A percentile compares a stretch with the other conserved stretches of the same genome.
phyloP scores from a whole-genome alignment of 2,797 vertebrate species.

The Buphagus erythrorhynchus region DNA sequence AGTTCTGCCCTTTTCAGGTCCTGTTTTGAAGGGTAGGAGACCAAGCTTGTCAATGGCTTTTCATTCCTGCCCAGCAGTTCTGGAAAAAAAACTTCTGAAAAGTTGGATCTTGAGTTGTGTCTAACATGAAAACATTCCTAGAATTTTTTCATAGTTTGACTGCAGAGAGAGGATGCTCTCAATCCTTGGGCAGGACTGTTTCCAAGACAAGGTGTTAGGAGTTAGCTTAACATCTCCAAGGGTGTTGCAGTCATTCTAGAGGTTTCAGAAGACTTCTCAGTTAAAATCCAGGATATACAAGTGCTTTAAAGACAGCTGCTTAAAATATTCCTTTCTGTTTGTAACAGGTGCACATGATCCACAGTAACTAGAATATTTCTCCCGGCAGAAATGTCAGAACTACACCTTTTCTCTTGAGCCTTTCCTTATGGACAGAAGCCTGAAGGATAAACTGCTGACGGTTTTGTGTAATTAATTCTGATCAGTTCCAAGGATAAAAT shows the following conservation, averaged over 20 bases:
- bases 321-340: not conserved
- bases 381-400: not conserved
- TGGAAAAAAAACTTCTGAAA: not conserved
- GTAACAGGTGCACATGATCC: not conserved
- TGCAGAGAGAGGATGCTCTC: not conserved
- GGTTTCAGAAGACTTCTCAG: not conserved
- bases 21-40: not conserved
- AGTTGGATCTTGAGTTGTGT: not conserved
- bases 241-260: not conserved
- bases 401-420: not conserved
- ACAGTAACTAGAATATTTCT: not conserved
- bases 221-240: not conserved
- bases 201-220: not conserved
- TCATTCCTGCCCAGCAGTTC: not conserved
- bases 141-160: not conserved
- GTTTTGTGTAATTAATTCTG: not conserved
- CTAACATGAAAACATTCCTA: not conserved
- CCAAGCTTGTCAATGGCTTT: not conserved
- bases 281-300: not conserved
- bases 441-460: not conserved
- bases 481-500: not conserved
- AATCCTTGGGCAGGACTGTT: not conserved
- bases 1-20: not conserved
- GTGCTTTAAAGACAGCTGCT: not conserved
- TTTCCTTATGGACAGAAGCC: not conserved